Base-by-base conservation (phyloP, 2,113 vertebrate species). In the Salvelinus fontinalis region DNA sequence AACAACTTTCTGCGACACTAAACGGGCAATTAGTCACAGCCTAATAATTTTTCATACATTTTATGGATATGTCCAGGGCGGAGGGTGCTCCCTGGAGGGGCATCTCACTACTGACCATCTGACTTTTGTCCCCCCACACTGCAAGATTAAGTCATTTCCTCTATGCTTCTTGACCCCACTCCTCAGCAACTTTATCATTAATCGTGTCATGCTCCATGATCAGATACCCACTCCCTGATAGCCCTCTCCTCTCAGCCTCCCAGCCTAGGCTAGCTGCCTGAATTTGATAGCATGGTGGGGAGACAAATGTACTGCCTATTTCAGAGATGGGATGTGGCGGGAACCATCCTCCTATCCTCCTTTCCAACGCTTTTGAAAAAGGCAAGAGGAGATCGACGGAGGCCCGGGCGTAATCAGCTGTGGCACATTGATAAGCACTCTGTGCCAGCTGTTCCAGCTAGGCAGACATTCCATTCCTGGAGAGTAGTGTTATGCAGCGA, bases 21-120 rank as follows among this genome's bases (percentile, higher is more conserved):
- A 93, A 93, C 81, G 90, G 91, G 84, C 89, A 94, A 94, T 94
- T 94, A 93, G 92, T 94, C 90, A 93, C 84, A 88, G 88, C 83
- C 89, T 91, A 91, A 93, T 93, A 87, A 93, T 93, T 92, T 94
- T 90, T 93, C 88, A 93, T 91, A 90, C 76, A 73, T 91, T 93
- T 93, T 87, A 93, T 91, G 89, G 75, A 72, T 87, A 85, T 89
- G 90, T 90, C 89, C 87, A 78, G 82, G 83, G 75, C 70, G 62
- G 84, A 66, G 78, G 79, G 81, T 78, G 76, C 72, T 89, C 88
- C 85, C 84, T 18, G 9, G 79, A 87, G 84, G 83, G 87, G 85
- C 83, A 77, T 81, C 75, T 79, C 73, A 73, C 75, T 84, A 71
- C 75, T 80, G 78, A 81, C 70, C 76, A 9, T 86, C 75, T 54